Conservation (phyloP, 2,113 vertebrate genomes). For the Otis tarda region DNA sequence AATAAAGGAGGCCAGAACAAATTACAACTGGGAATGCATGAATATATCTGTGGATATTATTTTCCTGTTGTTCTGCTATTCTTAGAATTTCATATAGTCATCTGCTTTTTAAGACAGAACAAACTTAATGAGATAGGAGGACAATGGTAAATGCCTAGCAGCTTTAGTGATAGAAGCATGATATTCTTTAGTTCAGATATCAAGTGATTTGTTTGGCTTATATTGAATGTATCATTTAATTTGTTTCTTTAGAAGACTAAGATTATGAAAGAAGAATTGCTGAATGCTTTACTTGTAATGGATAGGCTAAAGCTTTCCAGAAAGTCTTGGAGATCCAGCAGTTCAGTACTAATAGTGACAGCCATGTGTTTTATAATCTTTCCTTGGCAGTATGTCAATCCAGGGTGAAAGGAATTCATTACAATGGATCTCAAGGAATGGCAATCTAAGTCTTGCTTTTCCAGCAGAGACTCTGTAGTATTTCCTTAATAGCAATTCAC, state of each 20-base stretch:
- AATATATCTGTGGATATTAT: constrained; percentile 10
- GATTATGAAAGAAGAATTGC: background rate
- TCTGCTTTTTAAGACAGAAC: background rate
- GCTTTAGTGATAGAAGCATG: background rate
- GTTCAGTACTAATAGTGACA: background rate
- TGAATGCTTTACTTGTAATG: background rate
- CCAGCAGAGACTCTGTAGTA: background rate
- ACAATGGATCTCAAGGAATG: background rate
- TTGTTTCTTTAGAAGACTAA: background rate
- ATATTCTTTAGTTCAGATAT: background rate
- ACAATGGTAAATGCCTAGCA: background rate
- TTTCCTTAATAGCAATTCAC: background rate
- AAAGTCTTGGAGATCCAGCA: background rate
- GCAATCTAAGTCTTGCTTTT: background rate
- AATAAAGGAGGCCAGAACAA: constrained; percentile 29
- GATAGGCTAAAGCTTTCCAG: background rate
- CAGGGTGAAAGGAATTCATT: background rate
- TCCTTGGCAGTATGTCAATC: background rate
- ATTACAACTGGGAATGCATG: constrained; percentile 29
- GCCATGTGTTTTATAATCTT: background rate
- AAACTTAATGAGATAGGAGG: background rate
- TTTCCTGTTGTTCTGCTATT: constrained; percentile 20
- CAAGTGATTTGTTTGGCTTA: background rate
- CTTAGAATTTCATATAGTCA: background rate
- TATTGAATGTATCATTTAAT: background rate